Conservation (phyloP, 1,140 invertebrate species). For the Aphis gossypii region DNA sequence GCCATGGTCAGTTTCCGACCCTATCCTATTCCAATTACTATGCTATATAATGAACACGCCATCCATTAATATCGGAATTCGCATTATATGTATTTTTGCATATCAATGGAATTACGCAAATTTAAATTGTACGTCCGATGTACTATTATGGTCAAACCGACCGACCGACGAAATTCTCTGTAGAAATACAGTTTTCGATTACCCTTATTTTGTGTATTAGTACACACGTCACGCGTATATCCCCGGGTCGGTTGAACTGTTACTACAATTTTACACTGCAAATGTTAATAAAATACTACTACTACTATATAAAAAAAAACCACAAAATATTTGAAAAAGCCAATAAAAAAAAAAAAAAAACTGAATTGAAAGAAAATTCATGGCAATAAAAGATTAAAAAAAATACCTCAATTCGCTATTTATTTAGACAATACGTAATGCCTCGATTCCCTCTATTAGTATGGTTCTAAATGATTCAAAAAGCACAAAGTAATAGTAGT, state of each 20-base stretch:
- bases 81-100: background rate
- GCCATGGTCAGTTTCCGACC: background rate
- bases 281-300: background rate
- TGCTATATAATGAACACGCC: background rate
- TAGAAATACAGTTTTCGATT: background rate
- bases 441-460: background rate
- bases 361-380: background rate
- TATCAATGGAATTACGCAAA: background rate
- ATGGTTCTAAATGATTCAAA: background rate
- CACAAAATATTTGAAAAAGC: background rate
- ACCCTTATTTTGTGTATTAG: background rate
- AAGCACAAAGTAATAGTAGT: too few species aligned
- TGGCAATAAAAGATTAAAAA: background rate
- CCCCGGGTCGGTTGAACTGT: background rate
- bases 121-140: background rate
- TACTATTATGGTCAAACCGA: background rate
- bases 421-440: background rate
- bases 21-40: background rate
- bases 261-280: background rate
- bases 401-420: background rate
- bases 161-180: background rate
- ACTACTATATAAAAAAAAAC: background rate
- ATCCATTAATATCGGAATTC: background rate
- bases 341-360: too few species aligned
- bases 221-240: background rate